Conservation (phyloP, 1,140 invertebrate species). For the Ceratina australensis region DNA sequence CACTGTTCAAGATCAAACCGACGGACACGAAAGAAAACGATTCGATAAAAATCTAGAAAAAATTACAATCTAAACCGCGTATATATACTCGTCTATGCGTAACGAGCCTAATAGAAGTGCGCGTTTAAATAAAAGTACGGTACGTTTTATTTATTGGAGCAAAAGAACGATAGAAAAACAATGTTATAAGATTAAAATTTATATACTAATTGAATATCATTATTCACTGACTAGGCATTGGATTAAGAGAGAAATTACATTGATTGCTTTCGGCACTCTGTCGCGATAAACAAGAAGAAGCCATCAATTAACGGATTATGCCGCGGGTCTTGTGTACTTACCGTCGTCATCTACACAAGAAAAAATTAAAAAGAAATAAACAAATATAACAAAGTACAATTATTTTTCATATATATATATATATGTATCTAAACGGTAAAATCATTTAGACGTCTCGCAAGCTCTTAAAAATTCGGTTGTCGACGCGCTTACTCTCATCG, state of each 20-base stretch:
- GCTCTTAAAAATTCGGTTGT: conserved; percentile 55
- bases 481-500: conserved; percentile 9
- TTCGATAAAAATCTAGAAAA: conserved; percentile 18
- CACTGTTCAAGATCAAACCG: conserved; percentile 10
- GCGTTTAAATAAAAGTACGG: not conserved
- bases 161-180: conserved; percentile 22
- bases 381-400: conserved; percentile 70
- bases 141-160: not conserved
- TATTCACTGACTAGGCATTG: conserved; percentile 43
- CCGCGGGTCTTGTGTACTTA: conserved; percentile 70
- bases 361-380: conserved; percentile 28
- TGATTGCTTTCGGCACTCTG: conserved; percentile 35
- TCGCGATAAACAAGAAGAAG: conserved; percentile 21
- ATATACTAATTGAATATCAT: conserved; percentile 36
- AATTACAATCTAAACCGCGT: not conserved
- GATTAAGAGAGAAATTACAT: conserved; percentile 40
- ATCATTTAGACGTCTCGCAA: conserved; percentile 48
- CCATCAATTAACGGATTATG: conserved; percentile 77
- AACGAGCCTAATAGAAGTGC: not conserved
- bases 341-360: conserved; percentile 74
- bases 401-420: conserved; percentile 9
- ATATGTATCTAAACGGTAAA: conserved; percentile 47
- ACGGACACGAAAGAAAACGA: not conserved
- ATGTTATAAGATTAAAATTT: conserved; percentile 27
- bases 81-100: not conserved